Evolutionary conservation across 64 coral and sea anemone species (phyloP).

Genomic region (Trachythela sp.): DNA sequence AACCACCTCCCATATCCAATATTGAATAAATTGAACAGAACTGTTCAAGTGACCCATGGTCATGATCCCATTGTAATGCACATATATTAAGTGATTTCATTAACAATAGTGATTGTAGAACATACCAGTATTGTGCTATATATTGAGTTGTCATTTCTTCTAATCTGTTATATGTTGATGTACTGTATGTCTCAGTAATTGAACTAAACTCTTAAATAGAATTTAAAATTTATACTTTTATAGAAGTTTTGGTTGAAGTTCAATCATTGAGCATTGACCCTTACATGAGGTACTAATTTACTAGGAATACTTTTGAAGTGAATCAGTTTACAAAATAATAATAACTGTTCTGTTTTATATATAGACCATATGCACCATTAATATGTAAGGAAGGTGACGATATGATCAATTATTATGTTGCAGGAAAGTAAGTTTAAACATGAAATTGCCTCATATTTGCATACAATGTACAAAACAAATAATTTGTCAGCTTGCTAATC

Average conservation of each 20-base stretch:
- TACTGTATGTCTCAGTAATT: not conserved
- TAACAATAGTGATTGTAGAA: no score
- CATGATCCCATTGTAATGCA: no score
- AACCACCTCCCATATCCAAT: no score
- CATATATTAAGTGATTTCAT: no score
- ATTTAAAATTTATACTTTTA: not conserved
- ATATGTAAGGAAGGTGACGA: not conserved
- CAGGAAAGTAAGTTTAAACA: conserved; percentile 11
- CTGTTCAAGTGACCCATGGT: no score
- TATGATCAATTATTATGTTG: conserved; percentile 26
- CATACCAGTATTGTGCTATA: no score
- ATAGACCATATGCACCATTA: not conserved
- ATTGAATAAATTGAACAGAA: no score
- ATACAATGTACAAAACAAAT: not conserved
- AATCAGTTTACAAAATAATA: no score
- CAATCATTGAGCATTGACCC: not conserved
- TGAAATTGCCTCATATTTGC: not conserved
- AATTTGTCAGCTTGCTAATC: no score
- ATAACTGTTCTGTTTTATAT: not conserved
- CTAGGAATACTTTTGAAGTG: not conserved
- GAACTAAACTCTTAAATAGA: not conserved
- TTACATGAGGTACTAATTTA: not conserved
- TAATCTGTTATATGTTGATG: not conserved
- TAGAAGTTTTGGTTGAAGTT: conserved; percentile 17
- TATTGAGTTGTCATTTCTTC: not conserved